A percentile compares a stretch with the other conserved stretches of the same genome.
These are phyloP conservation scores for Omphaloscelis lunosa DNA, from an alignment of 2,888 invertebrate species.

Conservation along the genomic window DNA sequence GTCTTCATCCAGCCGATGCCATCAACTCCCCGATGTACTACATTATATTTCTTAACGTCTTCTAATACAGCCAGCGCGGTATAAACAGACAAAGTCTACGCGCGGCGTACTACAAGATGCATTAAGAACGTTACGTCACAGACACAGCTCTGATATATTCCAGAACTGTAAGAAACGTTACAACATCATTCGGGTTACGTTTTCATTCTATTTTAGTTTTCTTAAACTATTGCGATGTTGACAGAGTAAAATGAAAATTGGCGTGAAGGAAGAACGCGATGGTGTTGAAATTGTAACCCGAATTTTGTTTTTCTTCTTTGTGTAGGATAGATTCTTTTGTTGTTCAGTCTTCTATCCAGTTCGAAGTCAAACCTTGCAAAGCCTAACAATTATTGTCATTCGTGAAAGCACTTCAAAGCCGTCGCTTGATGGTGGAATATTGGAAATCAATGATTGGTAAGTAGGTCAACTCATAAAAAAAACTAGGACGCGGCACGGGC, in stretches of 20 bases:
- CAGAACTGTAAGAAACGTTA: conserved; percentile 57
- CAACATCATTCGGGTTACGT: conserved; percentile 47
- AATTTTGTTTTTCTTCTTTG: conserved; percentile 37
- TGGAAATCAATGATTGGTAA: conserved; percentile 54
- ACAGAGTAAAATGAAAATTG: conserved; percentile 15
- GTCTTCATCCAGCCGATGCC: conserved; percentile 34
- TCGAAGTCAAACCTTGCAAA: background rate
- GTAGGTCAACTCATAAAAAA: conserved; percentile 52
- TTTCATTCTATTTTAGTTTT: conserved; percentile 52
- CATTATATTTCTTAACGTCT: conserved; percentile 77
- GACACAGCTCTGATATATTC: conserved; percentile 50
- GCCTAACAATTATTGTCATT: conserved; percentile 8
- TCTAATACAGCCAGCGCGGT: conserved; percentile 66
- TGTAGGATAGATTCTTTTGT: background rate
- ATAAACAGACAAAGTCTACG: conserved; percentile 65
- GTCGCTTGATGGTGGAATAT: conserved; percentile 25
- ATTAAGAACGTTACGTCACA: conserved; percentile 83
- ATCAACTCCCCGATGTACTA: conserved; percentile 39
- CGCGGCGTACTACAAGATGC: conserved; percentile 83
- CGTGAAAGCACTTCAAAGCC: conserved; percentile 35
- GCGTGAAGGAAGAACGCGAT: conserved; percentile 9
- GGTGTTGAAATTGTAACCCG: conserved; percentile 14
- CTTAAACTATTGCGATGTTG: conserved; percentile 27
- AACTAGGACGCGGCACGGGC: conserved; percentile 42
- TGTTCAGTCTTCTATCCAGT: background rate